A percentile compares a stretch with the other conserved stretches of the same genome.
These are phyloP conservation scores for Branchinecta lindahli DNA, from an alignment of 1,140 invertebrate genomes.

Conservation along the genomic window DNA sequence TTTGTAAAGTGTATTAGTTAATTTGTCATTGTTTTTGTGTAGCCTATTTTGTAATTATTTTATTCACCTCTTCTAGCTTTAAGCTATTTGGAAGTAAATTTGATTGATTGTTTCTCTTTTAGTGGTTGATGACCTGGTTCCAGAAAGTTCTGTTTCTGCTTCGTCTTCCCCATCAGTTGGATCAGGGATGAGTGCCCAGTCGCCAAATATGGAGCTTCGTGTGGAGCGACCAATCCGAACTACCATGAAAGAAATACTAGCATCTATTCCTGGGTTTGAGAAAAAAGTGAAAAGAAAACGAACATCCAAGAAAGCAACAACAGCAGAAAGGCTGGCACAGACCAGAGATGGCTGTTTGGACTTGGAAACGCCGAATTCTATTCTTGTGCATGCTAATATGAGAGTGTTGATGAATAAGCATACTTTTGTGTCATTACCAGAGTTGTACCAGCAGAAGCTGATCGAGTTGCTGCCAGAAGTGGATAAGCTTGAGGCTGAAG, in stretches of 20 bases:
- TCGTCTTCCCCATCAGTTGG: background rate
- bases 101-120: no score
- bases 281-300: constrained; percentile 55
- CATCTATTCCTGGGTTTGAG: constrained; percentile 76
- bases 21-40: no score
- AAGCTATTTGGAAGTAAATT: no score
- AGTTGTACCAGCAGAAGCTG: constrained; percentile 78
- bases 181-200: constrained; percentile 20
- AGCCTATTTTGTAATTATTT: no score
- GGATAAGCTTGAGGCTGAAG: constrained; percentile 44
- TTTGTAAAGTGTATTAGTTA: no score
- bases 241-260: constrained; percentile 66
- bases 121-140: no score
- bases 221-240: constrained; percentile 20
- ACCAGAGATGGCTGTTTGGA: constrained; percentile 85
- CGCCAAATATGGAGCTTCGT: constrained; percentile 33
- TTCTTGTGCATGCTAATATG: constrained; percentile 80
- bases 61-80: no score
- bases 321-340: constrained; percentile 79
- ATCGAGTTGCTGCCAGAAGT: constrained; percentile 77
- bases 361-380: constrained; percentile 89
- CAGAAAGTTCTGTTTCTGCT: no score
- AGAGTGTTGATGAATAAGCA: constrained; percentile 66
- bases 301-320: constrained; percentile 62
- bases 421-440: constrained; percentile 71